phyloP scores from a whole-genome alignment of 2,888 invertebrate genomes.

The Strigamia crassipes region DNA sequence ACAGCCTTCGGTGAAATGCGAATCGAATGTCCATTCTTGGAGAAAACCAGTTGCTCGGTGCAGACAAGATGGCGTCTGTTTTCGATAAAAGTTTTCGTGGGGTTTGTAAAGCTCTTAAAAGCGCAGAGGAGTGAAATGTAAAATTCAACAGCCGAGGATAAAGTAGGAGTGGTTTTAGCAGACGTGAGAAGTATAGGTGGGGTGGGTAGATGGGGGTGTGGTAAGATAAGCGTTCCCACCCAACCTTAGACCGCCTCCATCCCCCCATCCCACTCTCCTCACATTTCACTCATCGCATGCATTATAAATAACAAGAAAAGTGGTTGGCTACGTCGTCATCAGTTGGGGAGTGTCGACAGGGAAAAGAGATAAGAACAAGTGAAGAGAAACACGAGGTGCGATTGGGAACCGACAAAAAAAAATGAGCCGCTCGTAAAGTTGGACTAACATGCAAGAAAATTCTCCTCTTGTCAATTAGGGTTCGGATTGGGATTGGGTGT shows the following conservation, averaged over 20 bases:
- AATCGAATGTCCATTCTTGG: background rate
- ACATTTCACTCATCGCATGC: constrained; percentile 26
- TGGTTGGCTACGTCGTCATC: constrained; percentile 30
- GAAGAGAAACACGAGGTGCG: constrained; percentile 30
- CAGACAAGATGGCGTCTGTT: background rate
- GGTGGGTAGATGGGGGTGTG: constrained; percentile 30
- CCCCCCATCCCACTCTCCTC: background rate
- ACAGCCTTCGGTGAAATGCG: background rate
- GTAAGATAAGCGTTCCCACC: constrained; percentile 30
- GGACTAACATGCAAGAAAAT: background rate
- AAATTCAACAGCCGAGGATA: constrained; percentile 17
- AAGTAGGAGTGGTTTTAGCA: constrained; percentile 25
- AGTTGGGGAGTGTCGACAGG: constrained; percentile 30
- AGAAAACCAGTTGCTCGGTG: background rate
- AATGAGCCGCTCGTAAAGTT: constrained; percentile 15
- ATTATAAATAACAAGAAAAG: constrained; percentile 30
- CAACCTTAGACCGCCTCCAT: constrained; percentile 17
- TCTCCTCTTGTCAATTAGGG: constrained; percentile 8
- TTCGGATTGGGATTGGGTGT: background rate
- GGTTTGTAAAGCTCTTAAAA: background rate
- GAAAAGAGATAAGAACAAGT: constrained; percentile 26
- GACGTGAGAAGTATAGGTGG: constrained; percentile 20
- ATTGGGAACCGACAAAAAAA: constrained; percentile 4
- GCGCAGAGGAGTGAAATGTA: constrained; percentile 14
- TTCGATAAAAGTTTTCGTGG: background rate